Evolutionary conservation across 1,140 invertebrate genomes (phyloP), one percentile per base, ranked within the genome.

Genomic region (Cryptotermes secundus): DNA sequence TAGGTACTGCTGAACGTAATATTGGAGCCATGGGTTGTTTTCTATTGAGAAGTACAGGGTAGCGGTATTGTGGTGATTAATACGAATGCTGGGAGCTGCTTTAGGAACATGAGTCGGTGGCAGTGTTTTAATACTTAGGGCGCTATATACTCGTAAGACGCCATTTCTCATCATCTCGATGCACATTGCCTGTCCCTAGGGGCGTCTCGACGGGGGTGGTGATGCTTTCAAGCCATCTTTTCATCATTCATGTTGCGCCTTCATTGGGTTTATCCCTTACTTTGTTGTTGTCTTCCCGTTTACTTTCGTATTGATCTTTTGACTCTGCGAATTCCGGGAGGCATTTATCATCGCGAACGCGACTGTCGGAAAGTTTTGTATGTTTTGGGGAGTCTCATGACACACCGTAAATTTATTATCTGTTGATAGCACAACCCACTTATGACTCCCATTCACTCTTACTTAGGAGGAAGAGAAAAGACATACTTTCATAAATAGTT

Each of bases 281-380:
- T 6, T 3, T 72, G n/a, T 26, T 72, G 14, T 72, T 72, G n/a
- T 72, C 59, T 72, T 31, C 59, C 14, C n/a, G 26, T 72, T 65
- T 72, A 72, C 59, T 72, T 72, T 72, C 26, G 59, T 72, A 72
- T 72, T 72, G 59, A 72, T 72, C 59, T 72, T 72, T 72, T 72
- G 59, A 72, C 59, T 72, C 59, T 9, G 59, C n/a, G 59, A n/a
- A n/a, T 72, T n/a, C 59, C 59, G 26, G 59, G 26, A 72, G 59
- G 2, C 31, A 72, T 72, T 72, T 26, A 72, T 72, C 59, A 72
- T 72, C 14, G 26, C 31, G 14, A 72, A 72, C 59, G 31, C 59
- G n/a, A 72, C 59, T 72, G 59, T n/a, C 31, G 6, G 59, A n/a
- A 72, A 72, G 59, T 72, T 72, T 72, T 72, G 31, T 72, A 72